Evolutionary conservation across 2,888 invertebrate species (phyloP).

Genomic region (Leucania comma): DNA sequence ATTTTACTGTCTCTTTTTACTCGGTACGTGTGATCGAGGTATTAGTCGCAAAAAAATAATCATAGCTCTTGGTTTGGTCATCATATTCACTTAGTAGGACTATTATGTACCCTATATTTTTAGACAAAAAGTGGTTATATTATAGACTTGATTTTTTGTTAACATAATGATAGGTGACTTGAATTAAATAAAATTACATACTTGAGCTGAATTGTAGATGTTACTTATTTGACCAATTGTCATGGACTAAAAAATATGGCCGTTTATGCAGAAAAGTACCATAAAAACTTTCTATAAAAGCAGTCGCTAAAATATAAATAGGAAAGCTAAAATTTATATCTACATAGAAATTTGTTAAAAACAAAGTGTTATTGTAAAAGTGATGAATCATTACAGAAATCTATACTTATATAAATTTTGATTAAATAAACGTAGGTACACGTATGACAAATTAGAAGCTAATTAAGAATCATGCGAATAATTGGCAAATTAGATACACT

Average conservation of each 20-base stretch:
- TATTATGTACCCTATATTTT: constrained; percentile 37
- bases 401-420: not conserved
- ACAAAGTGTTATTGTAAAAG: not conserved
- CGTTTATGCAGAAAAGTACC: not conserved
- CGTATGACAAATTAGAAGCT: constrained; percentile 14
- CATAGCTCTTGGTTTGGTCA: constrained; percentile 1
- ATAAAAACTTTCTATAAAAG: not conserved
- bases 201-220: not conserved
- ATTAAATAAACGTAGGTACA: constrained; percentile 7
- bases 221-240: not conserved
- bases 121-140: not conserved
- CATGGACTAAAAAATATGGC: not conserved
- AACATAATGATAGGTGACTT: constrained; percentile 1
- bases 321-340: too few species aligned
- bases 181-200: constrained; percentile 7
- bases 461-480: constrained; percentile 18
- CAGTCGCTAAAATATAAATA: too few species aligned
- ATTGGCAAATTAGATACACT: constrained; percentile 3
- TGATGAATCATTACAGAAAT: not conserved
- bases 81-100: not conserved
- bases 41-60: constrained; percentile 37
- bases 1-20: too few species aligned
- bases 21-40: too few species aligned
- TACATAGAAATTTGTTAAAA: not conserved
- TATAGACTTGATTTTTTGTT: constrained; percentile 7